These are phyloP conservation scores for Pseudoatta argentina DNA, from an alignment of 1,140 invertebrate species.

Conservation along the genomic window DNA sequence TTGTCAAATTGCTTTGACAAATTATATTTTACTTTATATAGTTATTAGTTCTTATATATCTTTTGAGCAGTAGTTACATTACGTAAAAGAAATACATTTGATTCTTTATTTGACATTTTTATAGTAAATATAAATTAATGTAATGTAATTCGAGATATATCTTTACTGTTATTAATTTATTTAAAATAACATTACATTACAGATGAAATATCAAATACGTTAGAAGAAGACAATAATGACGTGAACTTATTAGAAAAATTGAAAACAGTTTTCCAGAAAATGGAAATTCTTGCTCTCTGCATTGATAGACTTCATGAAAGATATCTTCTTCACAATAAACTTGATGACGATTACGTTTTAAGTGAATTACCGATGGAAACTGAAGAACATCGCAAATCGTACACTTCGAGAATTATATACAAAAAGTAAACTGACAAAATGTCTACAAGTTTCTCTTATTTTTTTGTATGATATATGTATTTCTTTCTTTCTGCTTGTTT, in stretches of 20 bases:
- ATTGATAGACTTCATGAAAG: conserved; percentile 63
- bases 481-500: not conserved
- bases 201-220: not conserved
- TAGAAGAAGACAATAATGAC: not conserved
- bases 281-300: conserved; percentile 41
- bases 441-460: not conserved
- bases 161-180: not conserved
- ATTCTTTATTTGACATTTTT: not conserved
- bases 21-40: not conserved
- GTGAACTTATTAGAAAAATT: not conserved
- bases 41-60: not conserved
- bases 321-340: conserved; percentile 45
- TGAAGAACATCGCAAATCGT: not conserved
- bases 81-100: not conserved
- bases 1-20: not conserved
- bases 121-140: conserved; percentile 12
- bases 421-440: not conserved
- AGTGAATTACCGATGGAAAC: conserved; percentile 16
- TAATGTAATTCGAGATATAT: not conserved
- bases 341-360: conserved; percentile 66
- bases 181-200: conserved; percentile 31
- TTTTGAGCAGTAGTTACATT: not conserved
- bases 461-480: not conserved
- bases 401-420: not conserved
- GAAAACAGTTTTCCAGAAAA: conserved; percentile 23